Conservation (phyloP, 92 coral and sea anemone species). For the Epizoanthus stellaris region DNA sequence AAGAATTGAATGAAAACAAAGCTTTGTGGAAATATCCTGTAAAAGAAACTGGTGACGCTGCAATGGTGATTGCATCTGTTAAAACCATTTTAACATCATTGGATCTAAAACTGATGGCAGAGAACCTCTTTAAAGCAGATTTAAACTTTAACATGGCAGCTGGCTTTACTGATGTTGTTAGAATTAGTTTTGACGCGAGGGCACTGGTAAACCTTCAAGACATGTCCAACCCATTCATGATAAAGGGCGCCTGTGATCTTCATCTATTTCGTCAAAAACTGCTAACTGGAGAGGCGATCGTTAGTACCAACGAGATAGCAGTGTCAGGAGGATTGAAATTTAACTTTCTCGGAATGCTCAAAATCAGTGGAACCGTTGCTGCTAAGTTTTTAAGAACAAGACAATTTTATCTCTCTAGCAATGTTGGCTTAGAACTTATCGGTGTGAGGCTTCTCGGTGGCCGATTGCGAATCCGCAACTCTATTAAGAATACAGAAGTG, state of each 20-base stretch:
- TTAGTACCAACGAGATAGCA: conserved; percentile 42
- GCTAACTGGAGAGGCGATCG: conserved; percentile 47
- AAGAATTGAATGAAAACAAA: conserved; percentile 59
- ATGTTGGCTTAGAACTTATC: conserved; percentile 40
- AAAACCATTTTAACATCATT: conserved; percentile 35
- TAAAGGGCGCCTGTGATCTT: conserved; percentile 40
- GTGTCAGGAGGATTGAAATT: conserved; percentile 52
- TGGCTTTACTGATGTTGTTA: conserved; percentile 51
- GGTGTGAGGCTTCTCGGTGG: conserved; percentile 44
- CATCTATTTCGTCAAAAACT: conserved; percentile 16
- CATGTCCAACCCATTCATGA: conserved; percentile 47
- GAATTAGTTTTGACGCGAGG: conserved; percentile 41
- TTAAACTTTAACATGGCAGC: conserved; percentile 44
- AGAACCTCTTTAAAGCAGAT: conserved; percentile 57
- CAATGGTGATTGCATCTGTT: conserved; percentile 59
- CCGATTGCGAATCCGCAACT: conserved; percentile 44
- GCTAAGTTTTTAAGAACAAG: conserved; percentile 40
- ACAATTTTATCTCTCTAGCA: conserved; percentile 46
- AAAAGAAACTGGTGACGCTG: conserved; percentile 50
- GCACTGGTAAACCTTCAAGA: conserved; percentile 50
- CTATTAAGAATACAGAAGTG: conserved; percentile 30
- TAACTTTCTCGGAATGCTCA: conserved; percentile 43
- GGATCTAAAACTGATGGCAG: conserved; percentile 44
- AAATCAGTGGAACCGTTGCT: conserved; percentile 43
- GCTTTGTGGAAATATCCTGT: conserved; percentile 57